Evolutionary conservation across 2,888 invertebrate species (phyloP), one percentile per base, ranked within the genome.

Genomic region (Alloscopus bannaensis): DNA sequence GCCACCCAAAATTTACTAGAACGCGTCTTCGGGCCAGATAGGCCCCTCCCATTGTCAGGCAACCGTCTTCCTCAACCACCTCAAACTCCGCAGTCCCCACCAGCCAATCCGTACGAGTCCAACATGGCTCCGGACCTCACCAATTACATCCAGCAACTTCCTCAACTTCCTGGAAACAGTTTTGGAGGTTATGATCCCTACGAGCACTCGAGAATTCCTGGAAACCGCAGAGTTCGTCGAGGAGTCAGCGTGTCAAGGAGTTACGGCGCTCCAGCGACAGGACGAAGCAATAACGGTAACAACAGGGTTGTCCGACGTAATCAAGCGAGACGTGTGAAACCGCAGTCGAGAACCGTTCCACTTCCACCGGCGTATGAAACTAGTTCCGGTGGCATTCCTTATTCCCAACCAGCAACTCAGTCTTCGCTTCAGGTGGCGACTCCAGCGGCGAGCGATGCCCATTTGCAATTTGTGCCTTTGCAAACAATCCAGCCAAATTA

Each of bases 221-320:
- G 82, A 68, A 81, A 84, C 69, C 66, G 85, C 50, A 55, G 85
- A 28, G 83, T 84, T 0, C 22, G 81, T 16, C 20, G 84, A 18
- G 81, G 81, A 40, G 81, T 84, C 0, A 84, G 79, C 18, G 82
- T 84, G 6, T 83, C 83, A 0, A 71, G 83, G 55, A 84, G 84
- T 68, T 84, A 84, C 29, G 57, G 65, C 24, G 42, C 2, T 24
- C 42, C 66, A n/a, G 18, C 20, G 13, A 68, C 62, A 0, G 68
- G 68, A 52, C 45, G 68, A 26, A 65, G 59, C 16, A 62, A 13
- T n/a, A 52, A 11, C 16, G 24, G 36, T 60, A 60, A 47, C 16
- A 62, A 72, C 29, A 40, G 80, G 45, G 22, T 50, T 47, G 62
- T 69, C 11, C 60, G 78, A 50, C 59, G 75, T 13, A 57, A 78